These are phyloP conservation scores for Drosophila tani DNA, from an alignment of 1,140 invertebrate species.

Conservation along the genomic window DNA sequence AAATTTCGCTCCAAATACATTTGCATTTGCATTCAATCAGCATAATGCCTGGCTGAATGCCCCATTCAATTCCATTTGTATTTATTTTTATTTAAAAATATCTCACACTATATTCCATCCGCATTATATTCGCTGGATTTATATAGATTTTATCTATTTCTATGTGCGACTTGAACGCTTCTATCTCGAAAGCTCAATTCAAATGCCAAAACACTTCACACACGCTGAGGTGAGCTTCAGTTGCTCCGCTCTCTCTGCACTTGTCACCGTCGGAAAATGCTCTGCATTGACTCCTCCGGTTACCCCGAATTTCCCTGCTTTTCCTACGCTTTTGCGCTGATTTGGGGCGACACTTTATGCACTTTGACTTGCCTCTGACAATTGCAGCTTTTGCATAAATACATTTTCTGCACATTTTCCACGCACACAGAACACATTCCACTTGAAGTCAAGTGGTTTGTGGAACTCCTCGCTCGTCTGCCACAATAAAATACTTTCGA, in stretches of 20 bases:
- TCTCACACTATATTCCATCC: slow-evolving; percentile 26
- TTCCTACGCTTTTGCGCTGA: slow-evolving; percentile 31
- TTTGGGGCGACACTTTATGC: slow-evolving; percentile 70
- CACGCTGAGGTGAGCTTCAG: slow-evolving; percentile 42
- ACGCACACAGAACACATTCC: slow-evolving; percentile 2
- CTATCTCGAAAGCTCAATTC: slow-evolving; percentile 57
- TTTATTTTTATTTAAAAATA: slow-evolving; percentile 33
- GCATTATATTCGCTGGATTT: slow-evolving; percentile 33
- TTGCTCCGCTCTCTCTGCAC: slow-evolving; percentile 4
- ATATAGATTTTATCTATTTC: slow-evolving; percentile 2
- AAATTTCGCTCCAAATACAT: slow-evolving; percentile 69
- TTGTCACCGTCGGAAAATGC: slow-evolving; percentile 19
- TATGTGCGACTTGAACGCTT: slow-evolving; percentile 10
- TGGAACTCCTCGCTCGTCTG: slow-evolving; percentile 34
- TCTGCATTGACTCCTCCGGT: slow-evolving; percentile 3
- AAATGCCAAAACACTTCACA: slow-evolving; percentile 78
- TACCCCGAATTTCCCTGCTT: not conserved
- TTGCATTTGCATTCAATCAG: slow-evolving; percentile 78
- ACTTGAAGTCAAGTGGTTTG: slow-evolving; percentile 66
- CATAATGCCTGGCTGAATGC: slow-evolving; percentile 41
- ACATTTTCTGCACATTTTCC: slow-evolving; percentile 77
- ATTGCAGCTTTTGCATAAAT: slow-evolving; percentile 83
- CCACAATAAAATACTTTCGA: slow-evolving; percentile 63
- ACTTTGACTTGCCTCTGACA: slow-evolving; percentile 70
- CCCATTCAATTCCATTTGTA: slow-evolving; percentile 21